Evolutionary conservation across 2,797 vertebrate genomes (phyloP), one percentile per base, ranked within the genome.

Genomic region (Lutjanus campechanus): DNA sequence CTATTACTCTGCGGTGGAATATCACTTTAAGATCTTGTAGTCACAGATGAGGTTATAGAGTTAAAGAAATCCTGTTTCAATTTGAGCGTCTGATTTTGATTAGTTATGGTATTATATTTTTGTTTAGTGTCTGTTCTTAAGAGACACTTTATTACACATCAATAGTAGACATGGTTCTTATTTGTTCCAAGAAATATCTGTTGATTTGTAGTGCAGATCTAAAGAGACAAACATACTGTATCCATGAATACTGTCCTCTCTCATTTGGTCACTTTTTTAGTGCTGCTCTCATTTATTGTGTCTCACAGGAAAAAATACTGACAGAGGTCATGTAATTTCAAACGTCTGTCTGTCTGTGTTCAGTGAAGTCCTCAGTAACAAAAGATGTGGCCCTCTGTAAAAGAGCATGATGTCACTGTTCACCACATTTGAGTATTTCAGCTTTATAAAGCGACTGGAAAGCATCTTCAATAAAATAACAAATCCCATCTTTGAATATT

Each of bases 291-390:
- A 76, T 85, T 88, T 76, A 78, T 79, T 77, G 50, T 46, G 82
- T 80, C 78, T 76, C 61, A 69, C 44, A 64, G 43, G 46, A 41
- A 54, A 67, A 69, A 68, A 65, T 41, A 75, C 66, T 50, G 73
- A 80, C 61, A 2, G 12, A 76, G 41, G 56, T 75, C 60, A 56
- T 84, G 73, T 71, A 9, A 76, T 85, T 90, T 84, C 63, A 69
- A 85, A 81, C 59, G 81, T 77, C 81, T 89, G 76, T 69, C 75
- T 80, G 85, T 85, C 89, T 91, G 73, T 61, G 85, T 86, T 88
- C 75, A 81, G 65, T 60, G 25, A 83, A 81, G 83, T 84, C 29
- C 71, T 71, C 70, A 76, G 55, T 68, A 83, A 86, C 68, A 79
- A 86, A 82, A 83, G 51, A 83, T 74, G 75, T 82, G 75, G 76